These are phyloP conservation scores for Pan paniscus DNA, from an alignment of 2,113 vertebrate genomes.

Conservation along the genomic window DNA sequence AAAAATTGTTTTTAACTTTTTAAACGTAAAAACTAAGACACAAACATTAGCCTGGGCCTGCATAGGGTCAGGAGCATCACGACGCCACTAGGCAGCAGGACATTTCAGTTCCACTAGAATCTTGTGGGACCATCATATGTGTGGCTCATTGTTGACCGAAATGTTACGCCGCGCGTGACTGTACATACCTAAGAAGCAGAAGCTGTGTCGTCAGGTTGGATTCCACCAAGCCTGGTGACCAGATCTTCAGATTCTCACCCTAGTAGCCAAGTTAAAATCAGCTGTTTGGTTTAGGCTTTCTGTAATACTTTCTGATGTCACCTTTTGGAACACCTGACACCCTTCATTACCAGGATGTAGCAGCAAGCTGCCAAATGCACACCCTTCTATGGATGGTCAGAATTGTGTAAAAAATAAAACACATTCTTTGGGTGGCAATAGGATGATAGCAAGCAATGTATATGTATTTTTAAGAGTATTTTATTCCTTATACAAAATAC, in stretches of 20 bases:
- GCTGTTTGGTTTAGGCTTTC: not conserved
- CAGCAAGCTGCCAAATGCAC: not conserved
- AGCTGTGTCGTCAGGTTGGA: not conserved
- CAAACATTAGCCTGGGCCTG: not conserved
- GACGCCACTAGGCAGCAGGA: not conserved
- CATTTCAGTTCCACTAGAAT: not conserved
- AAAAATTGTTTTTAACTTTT: not conserved
- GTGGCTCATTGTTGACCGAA: not conserved
- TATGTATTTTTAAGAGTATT: not conserved
- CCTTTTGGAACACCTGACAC: not conserved
- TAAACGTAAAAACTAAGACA: not conserved
- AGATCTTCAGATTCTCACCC: not conserved
- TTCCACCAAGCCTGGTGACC: not conserved
- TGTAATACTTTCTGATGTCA: not conserved
- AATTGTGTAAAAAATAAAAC: not conserved
- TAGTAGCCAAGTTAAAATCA: not conserved
- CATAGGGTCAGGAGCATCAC: not conserved
- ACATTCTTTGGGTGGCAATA: not conserved
- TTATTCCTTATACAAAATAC: not conserved
- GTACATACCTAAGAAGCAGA: accelerated
- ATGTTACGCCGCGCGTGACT: accelerated
- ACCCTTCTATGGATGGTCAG: not conserved
- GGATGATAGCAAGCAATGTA: not conserved
- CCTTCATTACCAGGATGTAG: too few species aligned
- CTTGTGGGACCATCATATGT: not conserved